Percentiles rank a stretch among this genome's conserved stretches.
Conservation (phyloP, 2,888 invertebrate species). For the Apodemia zela region DNA sequence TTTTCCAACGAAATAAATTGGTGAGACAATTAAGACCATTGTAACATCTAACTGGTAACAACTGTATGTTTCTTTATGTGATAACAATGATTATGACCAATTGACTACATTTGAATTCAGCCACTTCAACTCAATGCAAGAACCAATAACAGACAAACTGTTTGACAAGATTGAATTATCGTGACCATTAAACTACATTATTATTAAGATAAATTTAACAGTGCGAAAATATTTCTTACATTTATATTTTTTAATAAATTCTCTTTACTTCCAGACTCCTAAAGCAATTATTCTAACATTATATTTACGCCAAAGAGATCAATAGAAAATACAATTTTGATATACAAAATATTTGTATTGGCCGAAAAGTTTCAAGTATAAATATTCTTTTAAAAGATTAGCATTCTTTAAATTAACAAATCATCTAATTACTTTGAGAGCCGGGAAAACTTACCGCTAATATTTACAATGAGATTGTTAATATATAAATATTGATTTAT, state of each 20-base stretch:
- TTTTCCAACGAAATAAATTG: constrained; percentile 10
- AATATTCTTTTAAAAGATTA: constrained; percentile 59
- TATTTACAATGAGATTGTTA: constrained; percentile 78
- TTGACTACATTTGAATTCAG: constrained; percentile 48
- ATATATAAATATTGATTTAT: constrained; percentile 71
- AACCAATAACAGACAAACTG: constrained; percentile 3
- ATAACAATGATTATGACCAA: constrained; percentile 52
- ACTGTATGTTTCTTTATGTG: constrained; percentile 41
- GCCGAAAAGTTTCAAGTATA: constrained; percentile 70
- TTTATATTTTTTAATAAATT: constrained; percentile 70
- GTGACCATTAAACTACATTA: constrained; percentile 39
- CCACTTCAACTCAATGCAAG: constrained; percentile 8
- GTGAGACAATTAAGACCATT: constrained; percentile 7
- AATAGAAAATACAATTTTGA: constrained; percentile 78
- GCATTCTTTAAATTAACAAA: constrained; percentile 63
- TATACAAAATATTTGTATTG: constrained; percentile 73
- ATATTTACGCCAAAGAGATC: constrained; percentile 74
- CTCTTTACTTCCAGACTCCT: constrained; percentile 77
- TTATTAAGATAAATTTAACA: constrained; percentile 62
- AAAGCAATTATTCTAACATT: constrained; percentile 68
- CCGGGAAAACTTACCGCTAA: constrained; percentile 74
- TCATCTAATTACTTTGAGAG: constrained; percentile 77
- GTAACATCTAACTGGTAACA: constrained; percentile 62
- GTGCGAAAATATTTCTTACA: constrained; percentile 78
- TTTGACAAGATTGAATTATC: constrained; percentile 16